Conservation (phyloP, 2,113 vertebrate genomes). For the Genyomyrus donnyi region DNA sequence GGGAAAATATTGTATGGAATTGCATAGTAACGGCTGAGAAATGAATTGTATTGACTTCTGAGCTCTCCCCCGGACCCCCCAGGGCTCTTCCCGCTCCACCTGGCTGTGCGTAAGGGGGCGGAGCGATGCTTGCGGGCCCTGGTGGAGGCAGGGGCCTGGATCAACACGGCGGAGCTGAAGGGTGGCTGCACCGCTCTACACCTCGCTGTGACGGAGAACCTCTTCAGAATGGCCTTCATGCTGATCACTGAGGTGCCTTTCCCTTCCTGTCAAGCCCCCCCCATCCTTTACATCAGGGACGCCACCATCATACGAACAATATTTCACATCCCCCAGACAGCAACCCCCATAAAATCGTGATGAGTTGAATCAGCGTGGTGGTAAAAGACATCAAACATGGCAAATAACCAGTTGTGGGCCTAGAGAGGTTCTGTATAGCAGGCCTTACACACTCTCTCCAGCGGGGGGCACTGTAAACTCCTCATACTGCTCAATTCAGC, state of each 20-base stretch:
- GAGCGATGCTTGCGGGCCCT: conserved; percentile 76
- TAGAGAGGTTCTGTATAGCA: neutral
- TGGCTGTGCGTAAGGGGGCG: conserved; percentile 74
- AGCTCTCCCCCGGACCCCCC: neutral
- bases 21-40: neutral
- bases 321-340: neutral
- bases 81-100: conserved; percentile 85
- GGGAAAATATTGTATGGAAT: neutral
- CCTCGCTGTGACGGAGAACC: conserved; percentile 79
- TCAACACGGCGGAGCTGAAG: conserved; percentile 78
- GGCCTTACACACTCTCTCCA: neutral
- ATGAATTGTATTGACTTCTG: neutral
- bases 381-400: neutral
- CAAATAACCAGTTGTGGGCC: neutral
- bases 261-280: neutral
- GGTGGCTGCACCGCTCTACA: conserved; percentile 80
- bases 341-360: neutral
- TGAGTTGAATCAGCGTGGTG: neutral
- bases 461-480: neutral
- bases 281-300: neutral
- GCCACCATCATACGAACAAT: neutral
- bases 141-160: conserved; percentile 75
- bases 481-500: neutral
- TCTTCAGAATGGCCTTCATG: conserved; percentile 79
- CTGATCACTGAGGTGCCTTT: conserved; percentile 80